Evolutionary conservation across 2,888 invertebrate genomes (phyloP).

Genomic region (Tenthredo mesomela): DNA sequence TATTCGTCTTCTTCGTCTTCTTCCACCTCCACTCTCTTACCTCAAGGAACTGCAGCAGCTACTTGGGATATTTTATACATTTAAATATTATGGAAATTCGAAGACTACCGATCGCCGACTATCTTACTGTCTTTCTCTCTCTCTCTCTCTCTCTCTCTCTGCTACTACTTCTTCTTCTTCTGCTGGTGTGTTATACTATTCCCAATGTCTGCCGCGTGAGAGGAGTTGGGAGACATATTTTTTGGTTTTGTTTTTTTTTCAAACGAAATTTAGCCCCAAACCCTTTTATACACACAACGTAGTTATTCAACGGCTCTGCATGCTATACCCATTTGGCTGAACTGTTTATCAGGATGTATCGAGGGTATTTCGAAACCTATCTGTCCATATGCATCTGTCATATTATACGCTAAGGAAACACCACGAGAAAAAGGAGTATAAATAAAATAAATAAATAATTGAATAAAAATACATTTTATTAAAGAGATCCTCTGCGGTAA

Average conservation of each 20-base stretch:
- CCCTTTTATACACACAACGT: neutral
- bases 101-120: constrained; percentile 52
- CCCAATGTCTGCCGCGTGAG: neutral
- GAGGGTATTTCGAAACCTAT: constrained; percentile 61
- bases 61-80: constrained; percentile 68
- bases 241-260: neutral
- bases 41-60: neutral
- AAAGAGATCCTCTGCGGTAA: neutral
- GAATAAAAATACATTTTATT: neutral
- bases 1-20: neutral
- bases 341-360: constrained; percentile 38
- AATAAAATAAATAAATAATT: neutral
- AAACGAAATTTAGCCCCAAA: constrained; percentile 13
- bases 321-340: constrained; percentile 34
- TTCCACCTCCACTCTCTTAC: constrained; percentile 53
- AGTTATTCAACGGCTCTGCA: neutral
- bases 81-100: constrained; percentile 77
- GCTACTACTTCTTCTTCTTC: neutral
- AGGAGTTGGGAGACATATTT: neutral
- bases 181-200: neutral
- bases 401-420: constrained; percentile 58
- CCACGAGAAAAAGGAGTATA: neutral
- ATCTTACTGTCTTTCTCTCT: neutral
- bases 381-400: constrained; percentile 71
- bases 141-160: neutral